Percentiles rank a stretch among this genome's conserved stretches.
phyloP scores from a whole-genome alignment of 2,797 vertebrate genomes.

The Pseudotriccus pelzelni region DNA sequence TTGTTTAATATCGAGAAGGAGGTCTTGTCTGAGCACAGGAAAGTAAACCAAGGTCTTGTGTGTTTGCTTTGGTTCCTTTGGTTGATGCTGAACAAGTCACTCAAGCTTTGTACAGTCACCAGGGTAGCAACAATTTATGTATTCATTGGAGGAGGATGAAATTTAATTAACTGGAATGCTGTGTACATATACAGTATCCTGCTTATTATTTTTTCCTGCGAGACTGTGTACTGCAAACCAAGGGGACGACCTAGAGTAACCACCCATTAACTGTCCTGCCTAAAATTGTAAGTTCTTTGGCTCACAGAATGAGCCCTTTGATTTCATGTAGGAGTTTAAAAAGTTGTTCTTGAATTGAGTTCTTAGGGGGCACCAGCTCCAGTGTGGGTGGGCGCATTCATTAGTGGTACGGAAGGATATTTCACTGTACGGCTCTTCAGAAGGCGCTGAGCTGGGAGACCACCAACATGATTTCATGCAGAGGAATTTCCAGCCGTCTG shows the following conservation, averaged over 20 bases:
- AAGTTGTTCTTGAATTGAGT: constrained; percentile 67
- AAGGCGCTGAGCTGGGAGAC: constrained; percentile 63
- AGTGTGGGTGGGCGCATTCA: constrained; percentile 79
- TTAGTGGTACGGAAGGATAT: constrained; percentile 71
- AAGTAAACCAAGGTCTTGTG: not conserved
- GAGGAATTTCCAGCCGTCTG: constrained; percentile 79
- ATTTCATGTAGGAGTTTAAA: constrained; percentile 63
- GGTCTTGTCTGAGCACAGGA: not conserved
- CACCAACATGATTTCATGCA: constrained; percentile 73
- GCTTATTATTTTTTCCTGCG: constrained; percentile 17
- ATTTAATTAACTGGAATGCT: constrained; percentile 30
- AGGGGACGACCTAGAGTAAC: not conserved
- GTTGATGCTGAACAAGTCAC: not conserved
- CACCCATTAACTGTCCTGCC: constrained; percentile 3
- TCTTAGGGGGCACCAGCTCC: constrained; percentile 61
- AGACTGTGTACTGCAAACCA: not conserved
- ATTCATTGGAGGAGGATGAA: constrained; percentile 18
- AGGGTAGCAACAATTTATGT: not conserved
- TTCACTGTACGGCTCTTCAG: constrained; percentile 67
- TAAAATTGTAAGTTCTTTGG: constrained; percentile 44
- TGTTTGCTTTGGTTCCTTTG: not conserved
- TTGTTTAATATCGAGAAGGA: not conserved
- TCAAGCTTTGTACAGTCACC: not conserved
- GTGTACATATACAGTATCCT: not conserved
- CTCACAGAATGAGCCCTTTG: constrained; percentile 68